A percentile compares a stretch with the other conserved stretches of the same genome.
phyloP scores from a whole-genome alignment of 2,113 vertebrate genomes.

The Amblyornis subalaris region DNA sequence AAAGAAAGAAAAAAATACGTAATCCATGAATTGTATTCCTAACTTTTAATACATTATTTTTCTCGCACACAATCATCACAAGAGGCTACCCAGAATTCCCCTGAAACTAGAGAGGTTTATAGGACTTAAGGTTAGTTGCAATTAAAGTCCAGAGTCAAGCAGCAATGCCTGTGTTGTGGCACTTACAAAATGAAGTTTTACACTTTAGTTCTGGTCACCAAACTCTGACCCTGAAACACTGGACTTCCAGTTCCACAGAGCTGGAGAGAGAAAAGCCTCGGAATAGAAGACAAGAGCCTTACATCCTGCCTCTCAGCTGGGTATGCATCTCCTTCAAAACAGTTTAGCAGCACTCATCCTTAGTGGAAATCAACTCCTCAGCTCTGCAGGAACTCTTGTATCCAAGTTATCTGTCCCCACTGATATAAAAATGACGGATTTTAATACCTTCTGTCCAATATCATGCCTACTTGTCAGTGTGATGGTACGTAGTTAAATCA shows the following conservation, averaged over 20 bases:
- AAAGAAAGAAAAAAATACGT: background rate
- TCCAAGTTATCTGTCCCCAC: conserved; percentile 23
- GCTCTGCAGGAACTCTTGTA: background rate
- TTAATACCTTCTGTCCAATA: conserved; percentile 44
- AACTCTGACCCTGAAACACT: background rate
- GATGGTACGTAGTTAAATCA: conserved; percentile 13
- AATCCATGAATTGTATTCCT: background rate
- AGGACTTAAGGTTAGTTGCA: background rate
- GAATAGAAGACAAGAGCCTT: fast-evolving
- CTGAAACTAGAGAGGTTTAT: background rate
- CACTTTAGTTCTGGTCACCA: background rate
- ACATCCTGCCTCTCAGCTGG: background rate
- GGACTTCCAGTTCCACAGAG: background rate
- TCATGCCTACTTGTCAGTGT: conserved; percentile 29
- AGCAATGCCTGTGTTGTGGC: background rate
- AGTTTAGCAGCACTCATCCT: conserved; percentile 16
- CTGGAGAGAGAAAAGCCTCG: background rate
- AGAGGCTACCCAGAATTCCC: background rate
- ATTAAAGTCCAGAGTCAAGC: background rate
- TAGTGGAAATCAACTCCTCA: conserved; percentile 16
- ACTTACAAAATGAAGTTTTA: background rate
- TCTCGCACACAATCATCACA: background rate
- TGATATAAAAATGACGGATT: conserved; percentile 44
- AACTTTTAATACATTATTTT: background rate
- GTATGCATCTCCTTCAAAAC: background rate